These are phyloP conservation scores for Leptodactylus fuscus DNA, from an alignment of 2,113 vertebrate species.

Conservation along the genomic window DNA sequence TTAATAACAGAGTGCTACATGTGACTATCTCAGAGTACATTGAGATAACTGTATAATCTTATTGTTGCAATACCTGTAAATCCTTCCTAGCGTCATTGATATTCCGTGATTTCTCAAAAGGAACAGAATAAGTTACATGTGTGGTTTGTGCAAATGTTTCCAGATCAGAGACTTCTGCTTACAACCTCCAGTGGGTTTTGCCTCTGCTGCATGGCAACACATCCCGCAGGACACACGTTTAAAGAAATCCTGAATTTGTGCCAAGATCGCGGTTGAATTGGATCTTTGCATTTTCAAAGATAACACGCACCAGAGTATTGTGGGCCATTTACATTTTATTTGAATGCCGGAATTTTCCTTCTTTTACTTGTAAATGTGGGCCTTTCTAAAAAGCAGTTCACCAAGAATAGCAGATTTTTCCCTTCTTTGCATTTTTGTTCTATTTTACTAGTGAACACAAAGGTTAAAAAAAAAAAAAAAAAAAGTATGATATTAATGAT, in stretches of 20 bases:
- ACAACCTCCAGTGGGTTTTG: neutral
- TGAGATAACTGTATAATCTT: no score
- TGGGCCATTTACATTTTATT: constrained; percentile 15
- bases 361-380: neutral
- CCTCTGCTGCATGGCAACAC: neutral
- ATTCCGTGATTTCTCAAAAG: neutral
- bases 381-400: neutral
- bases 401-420: neutral
- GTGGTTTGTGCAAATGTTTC: constrained; percentile 10
- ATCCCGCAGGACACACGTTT: neutral
- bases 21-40: no score
- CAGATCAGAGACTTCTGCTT: neutral
- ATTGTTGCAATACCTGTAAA: no score
- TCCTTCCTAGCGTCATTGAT: no score
- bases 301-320: neutral
- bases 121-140: neutral
- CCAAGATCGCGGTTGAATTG: neutral
- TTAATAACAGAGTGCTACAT: neutral
- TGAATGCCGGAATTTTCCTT: neutral
- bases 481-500: no score
- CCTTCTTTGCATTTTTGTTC: no score
- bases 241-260: neutral
- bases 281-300: neutral
- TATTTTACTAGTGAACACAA: no score
- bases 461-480: no score